These are phyloP conservation scores for Bombycilla garrulus DNA, from an alignment of 2,113 vertebrate species.

Conservation along the genomic window DNA sequence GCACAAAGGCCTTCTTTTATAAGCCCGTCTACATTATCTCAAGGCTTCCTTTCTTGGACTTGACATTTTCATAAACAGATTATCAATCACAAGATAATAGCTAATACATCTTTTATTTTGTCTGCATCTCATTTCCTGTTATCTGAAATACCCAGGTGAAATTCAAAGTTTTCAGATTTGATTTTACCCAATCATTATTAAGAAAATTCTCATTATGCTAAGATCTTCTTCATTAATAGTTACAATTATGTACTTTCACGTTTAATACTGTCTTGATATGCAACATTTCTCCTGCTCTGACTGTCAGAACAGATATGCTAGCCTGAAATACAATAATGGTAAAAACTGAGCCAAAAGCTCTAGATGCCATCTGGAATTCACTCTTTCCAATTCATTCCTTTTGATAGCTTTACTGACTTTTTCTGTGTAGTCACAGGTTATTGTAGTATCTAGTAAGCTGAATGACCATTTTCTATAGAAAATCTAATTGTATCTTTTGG, in stretches of 20 bases:
- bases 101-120: conserved; percentile 2
- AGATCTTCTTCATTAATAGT: neutral
- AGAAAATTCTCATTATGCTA: neutral
- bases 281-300: neutral
- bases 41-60: neutral
- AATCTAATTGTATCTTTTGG: neutral
- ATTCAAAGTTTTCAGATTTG: neutral
- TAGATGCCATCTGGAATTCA: neutral
- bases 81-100: conserved; percentile 40
- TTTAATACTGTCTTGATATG: neutral
- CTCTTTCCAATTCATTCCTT: neutral
- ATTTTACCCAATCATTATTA: neutral
- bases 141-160: conserved; percentile 14
- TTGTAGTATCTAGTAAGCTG: neutral
- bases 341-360: neutral
- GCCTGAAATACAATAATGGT: neutral
- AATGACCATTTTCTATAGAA: neutral
- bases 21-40: neutral
- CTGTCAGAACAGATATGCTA: neutral
- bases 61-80: conserved; percentile 39
- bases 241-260: neutral
- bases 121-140: conserved; percentile 34
- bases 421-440: neutral
- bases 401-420: neutral
- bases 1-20: neutral